A percentile compares a stretch with the other conserved stretches of the same genome.
Evolutionary conservation across 1,140 invertebrate species (phyloP).

Genomic region (Drosophila simulans): DNA sequence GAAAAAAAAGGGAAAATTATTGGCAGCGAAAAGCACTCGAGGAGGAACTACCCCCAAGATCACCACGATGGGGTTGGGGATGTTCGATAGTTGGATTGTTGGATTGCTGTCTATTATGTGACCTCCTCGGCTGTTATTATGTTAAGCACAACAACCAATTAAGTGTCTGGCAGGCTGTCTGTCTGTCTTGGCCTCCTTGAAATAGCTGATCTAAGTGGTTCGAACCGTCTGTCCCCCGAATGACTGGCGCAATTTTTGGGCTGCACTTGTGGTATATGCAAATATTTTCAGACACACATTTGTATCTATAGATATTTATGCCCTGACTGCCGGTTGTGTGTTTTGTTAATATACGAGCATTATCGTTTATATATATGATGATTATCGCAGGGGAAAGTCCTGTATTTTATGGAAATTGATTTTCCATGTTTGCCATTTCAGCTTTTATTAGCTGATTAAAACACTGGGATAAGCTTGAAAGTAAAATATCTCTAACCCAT

Average conservation of each 20-base stretch:
- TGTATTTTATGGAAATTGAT: constrained; percentile 39
- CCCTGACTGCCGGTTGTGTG: constrained; percentile 12
- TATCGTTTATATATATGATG: constrained; percentile 39
- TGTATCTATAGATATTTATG: constrained; percentile 43
- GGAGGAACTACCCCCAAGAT: constrained; percentile 46
- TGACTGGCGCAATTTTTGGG: constrained; percentile 41
- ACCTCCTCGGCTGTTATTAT: constrained; percentile 76
- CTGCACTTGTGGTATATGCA: constrained; percentile 35
- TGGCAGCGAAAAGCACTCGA: constrained; percentile 69
- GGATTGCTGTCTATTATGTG: constrained; percentile 64
- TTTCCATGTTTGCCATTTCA: constrained; percentile 23
- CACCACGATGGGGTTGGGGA: not conserved
- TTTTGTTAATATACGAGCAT: constrained; percentile 13
- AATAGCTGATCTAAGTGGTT: constrained; percentile 17
- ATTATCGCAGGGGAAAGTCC: constrained; percentile 21
- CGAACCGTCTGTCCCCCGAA: constrained; percentile 21
- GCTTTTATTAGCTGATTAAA: constrained; percentile 22
- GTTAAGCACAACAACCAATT: constrained; percentile 81
- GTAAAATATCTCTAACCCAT: not conserved
- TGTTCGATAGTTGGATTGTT: not conserved
- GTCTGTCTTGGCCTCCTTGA: constrained; percentile 14
- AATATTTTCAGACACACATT: constrained; percentile 27
- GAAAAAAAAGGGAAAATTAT: constrained; percentile 49
- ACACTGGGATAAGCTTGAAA: not conserved
- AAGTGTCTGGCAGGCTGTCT: constrained; percentile 59